These are phyloP conservation scores for Calonectris borealis DNA, from an alignment of 2,113 vertebrate species.

Conservation along the genomic window DNA sequence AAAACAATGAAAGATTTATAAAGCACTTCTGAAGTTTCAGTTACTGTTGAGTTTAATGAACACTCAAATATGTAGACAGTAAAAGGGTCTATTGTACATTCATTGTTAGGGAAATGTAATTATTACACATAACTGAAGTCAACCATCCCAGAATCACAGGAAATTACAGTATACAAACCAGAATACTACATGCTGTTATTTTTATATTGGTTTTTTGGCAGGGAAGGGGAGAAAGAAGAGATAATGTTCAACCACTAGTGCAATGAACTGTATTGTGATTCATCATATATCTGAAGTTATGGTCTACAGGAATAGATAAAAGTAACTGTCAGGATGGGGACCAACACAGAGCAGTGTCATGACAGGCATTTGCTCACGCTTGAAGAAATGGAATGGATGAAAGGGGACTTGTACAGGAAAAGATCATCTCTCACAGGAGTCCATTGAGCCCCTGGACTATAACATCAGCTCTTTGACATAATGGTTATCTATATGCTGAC, in stretches of 20 bases:
- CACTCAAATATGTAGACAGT: background rate
- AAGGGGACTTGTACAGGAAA: background rate
- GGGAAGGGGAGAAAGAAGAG: background rate
- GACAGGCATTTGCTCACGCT: background rate
- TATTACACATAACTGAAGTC: background rate
- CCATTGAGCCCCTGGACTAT: background rate
- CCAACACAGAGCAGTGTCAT: background rate
- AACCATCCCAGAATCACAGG: background rate
- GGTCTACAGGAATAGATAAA: background rate
- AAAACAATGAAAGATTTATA: background rate
- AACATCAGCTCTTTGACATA: background rate
- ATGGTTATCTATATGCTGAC: background rate
- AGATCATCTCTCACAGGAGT: background rate
- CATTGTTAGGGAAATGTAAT: background rate
- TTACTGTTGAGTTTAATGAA: background rate
- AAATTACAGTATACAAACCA: background rate
- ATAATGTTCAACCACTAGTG: background rate
- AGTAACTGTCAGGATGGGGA: background rate
- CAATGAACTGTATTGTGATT: background rate
- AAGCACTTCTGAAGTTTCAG: background rate
- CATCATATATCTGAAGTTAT: background rate
- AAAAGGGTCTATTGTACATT: background rate
- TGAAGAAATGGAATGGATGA: background rate
- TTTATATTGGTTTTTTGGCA: background rate
- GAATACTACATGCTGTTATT: background rate